Evolutionary conservation across 2,888 invertebrate species (phyloP).

Genomic region (Teleogryllus oceanicus): DNA sequence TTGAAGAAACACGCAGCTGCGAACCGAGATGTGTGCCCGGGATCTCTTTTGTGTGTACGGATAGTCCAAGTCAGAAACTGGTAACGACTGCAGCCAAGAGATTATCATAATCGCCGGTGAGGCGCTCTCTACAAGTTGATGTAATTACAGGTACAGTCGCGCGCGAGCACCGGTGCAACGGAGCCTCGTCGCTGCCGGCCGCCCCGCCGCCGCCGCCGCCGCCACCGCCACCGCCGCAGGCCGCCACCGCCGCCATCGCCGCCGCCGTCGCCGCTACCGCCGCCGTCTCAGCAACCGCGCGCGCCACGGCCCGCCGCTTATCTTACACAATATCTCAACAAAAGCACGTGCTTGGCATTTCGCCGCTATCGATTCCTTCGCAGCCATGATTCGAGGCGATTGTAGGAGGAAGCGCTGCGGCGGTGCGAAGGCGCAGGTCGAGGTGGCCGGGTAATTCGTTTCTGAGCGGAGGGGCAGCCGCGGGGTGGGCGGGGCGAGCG

Average conservation of each 20-base stretch:
- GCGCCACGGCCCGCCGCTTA: neutral
- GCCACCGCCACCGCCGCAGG: neutral
- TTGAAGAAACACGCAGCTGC: neutral
- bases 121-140: constrained; percentile 3
- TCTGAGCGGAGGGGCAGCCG: no score
- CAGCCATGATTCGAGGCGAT: neutral
- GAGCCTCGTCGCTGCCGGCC: neutral
- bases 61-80: neutral
- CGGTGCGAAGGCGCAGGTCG: neutral
- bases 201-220: neutral
- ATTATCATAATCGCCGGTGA: constrained; percentile 9
- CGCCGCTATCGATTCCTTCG: constrained; percentile 2
- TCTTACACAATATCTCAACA: constrained; percentile 3
- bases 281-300: neutral
- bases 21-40: neutral
- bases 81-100: neutral
- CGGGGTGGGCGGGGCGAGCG: neutral
- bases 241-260: neutral
- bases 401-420: neutral
- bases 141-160: constrained; percentile 3
- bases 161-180: neutral
- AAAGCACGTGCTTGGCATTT: constrained; percentile 18
- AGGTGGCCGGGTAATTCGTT: neutral
- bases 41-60: neutral
- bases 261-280: neutral